A percentile compares a stretch with the other conserved stretches of the same genome.
Conservation (phyloP, 2,797 vertebrate genomes). For the Okamejei kenojei region DNA sequence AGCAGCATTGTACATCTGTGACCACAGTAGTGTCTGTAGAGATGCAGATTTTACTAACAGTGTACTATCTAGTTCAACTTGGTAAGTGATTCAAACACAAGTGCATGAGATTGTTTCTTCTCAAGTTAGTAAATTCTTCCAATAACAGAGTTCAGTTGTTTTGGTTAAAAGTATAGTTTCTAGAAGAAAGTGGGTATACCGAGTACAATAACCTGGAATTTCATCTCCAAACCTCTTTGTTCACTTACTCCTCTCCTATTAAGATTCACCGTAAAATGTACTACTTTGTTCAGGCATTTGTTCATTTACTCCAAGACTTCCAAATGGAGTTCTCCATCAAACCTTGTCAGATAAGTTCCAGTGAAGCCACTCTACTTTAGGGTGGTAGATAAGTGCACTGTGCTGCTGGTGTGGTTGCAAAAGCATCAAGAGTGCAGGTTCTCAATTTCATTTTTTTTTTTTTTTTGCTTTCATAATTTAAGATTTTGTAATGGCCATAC, state of each 20-base stretch:
- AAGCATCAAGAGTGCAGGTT: background rate
- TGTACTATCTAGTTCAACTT: constrained; percentile 95
- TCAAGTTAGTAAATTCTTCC: background rate
- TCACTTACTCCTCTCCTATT: background rate
- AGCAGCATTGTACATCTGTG: constrained; percentile 73
- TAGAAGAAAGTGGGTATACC: background rate
- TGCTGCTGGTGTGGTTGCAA: background rate
- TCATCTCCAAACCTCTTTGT: background rate
- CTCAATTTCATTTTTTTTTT: background rate
- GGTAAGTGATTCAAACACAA: constrained; percentile 60
- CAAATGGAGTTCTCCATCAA: background rate
- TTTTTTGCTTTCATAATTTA: background rate
- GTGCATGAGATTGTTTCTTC: background rate
- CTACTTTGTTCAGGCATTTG: background rate
- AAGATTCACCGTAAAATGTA: background rate
- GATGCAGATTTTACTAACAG: constrained; percentile 91
- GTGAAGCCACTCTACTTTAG: background rate
- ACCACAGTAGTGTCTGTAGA: constrained; percentile 85
- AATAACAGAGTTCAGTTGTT: background rate
- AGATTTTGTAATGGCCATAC: background rate
- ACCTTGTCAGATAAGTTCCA: background rate
- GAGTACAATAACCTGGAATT: background rate
- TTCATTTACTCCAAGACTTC: background rate
- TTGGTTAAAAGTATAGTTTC: background rate
- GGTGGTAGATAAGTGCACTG: background rate